Conservation (phyloP, 2,797 vertebrate genomes). For the Limosa lapponica region DNA sequence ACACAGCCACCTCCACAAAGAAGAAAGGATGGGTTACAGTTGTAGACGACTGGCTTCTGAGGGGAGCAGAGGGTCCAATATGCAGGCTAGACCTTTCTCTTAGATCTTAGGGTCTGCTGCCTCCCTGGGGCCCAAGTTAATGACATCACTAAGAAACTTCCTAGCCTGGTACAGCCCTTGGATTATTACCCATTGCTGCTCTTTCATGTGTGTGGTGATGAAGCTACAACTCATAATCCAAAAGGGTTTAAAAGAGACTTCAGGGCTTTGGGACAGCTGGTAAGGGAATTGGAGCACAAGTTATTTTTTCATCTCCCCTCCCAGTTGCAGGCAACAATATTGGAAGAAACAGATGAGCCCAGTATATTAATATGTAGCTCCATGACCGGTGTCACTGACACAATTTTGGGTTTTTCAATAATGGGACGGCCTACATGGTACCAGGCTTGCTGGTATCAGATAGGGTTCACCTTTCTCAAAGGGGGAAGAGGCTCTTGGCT, state of each 20-base stretch:
- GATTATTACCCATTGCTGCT: not conserved
- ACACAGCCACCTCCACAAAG: not conserved
- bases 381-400: not conserved
- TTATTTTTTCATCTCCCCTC: not conserved
- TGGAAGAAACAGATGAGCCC: not conserved
- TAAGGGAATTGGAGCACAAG: not conserved
- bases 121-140: not conserved
- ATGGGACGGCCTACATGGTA: not conserved
- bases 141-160: not conserved
- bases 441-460: not conserved
- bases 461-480: not conserved
- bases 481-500: too few relatives aligned
- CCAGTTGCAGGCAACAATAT: not conserved
- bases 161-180: not conserved
- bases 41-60: not conserved
- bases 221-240: not conserved
- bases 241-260: not conserved
- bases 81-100: not conserved
- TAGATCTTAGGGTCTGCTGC: not conserved
- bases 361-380: not conserved
- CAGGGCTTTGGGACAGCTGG: not conserved
- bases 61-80: not conserved
- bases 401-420: not conserved
- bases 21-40: not conserved
- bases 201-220: not conserved